phyloP scores from a whole-genome alignment of 2,888 invertebrate species.

The Tipula unca region DNA sequence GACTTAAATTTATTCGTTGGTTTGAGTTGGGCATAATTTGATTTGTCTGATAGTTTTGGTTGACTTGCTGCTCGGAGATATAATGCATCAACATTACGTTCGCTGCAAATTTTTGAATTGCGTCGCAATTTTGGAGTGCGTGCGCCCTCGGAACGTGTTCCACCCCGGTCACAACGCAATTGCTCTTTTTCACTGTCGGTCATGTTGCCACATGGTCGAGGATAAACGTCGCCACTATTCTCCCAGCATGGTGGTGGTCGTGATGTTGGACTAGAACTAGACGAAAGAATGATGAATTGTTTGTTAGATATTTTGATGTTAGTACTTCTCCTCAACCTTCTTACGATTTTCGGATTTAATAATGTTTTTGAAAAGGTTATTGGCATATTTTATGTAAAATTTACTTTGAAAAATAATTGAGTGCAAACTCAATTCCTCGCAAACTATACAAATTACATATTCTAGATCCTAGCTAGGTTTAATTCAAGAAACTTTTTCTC shows the following conservation, averaged over 20 bases:
- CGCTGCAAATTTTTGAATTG: slow-evolving; percentile 47
- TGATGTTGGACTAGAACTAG: slow-evolving; percentile 44
- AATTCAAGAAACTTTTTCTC: no score
- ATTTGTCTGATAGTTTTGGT: slow-evolving; percentile 43
- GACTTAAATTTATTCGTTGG: slow-evolving; percentile 32
- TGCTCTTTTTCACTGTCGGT: slow-evolving; percentile 70
- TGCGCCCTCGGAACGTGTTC: slow-evolving; percentile 62
- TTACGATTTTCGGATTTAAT: no score
- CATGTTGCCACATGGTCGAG: slow-evolving; percentile 70
- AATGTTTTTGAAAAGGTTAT: no score
- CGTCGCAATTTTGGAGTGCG: slow-evolving; percentile 43
- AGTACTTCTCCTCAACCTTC: no score
- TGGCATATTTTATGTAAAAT: no score
- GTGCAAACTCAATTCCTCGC: no score
- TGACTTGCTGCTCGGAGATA: slow-evolving; percentile 55
- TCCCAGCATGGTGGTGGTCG: slow-evolving; percentile 74
- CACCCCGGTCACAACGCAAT: slow-evolving; percentile 44
- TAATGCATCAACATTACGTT: slow-evolving; percentile 62
- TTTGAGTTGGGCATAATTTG: slow-evolving; percentile 37
- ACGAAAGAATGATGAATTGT: not conserved
- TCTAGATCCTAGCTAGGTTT: no score
- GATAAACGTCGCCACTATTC: slow-evolving; percentile 71
- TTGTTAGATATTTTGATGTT: no score
- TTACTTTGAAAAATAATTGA: no score
- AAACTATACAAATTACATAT: no score